Conservation (phyloP, 30 jellyfish, hydroid and myxozoan genomes). For the Cassiopea xamachana region DNA sequence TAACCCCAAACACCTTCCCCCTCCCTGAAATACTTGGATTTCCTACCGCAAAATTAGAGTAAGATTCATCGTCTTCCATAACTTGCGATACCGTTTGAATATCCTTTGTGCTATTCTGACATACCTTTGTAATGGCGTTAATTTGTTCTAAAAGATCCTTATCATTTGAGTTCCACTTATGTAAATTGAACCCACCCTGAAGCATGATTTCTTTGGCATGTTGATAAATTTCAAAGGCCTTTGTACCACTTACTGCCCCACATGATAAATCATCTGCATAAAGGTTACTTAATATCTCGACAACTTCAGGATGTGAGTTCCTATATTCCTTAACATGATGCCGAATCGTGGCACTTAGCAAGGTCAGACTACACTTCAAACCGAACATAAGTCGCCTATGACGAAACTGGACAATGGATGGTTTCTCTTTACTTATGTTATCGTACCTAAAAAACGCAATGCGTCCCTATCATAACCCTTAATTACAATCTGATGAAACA, state of each 20-base stretch:
- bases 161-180: conserved; percentile 36
- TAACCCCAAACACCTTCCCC: conserved; percentile 43
- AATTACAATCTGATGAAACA: conserved; percentile 39
- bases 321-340: conserved; percentile 17
- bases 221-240: conserved; percentile 27
- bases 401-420: conserved; percentile 33
- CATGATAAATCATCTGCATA: conserved; percentile 50
- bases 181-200: conserved; percentile 34
- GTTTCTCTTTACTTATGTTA: conserved; percentile 15
- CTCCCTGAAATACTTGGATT: conserved; percentile 1
- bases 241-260: not conserved
- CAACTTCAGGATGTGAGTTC: conserved; percentile 25
- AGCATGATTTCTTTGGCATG: conserved; percentile 10
- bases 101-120: not conserved
- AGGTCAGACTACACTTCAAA: conserved; percentile 19
- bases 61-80: conserved; percentile 47
- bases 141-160: conserved; percentile 29
- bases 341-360: conserved; percentile 48
- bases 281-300: not conserved
- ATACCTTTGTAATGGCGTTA: not conserved
- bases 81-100: not conserved
- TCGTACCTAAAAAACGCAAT: conserved; percentile 45
- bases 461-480: conserved; percentile 31
- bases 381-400: conserved; percentile 44
- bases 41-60: conserved; percentile 33